Evolutionary conservation across 2,888 invertebrate species (phyloP).

Genomic region (Drosophila quasianomalipes): DNA sequence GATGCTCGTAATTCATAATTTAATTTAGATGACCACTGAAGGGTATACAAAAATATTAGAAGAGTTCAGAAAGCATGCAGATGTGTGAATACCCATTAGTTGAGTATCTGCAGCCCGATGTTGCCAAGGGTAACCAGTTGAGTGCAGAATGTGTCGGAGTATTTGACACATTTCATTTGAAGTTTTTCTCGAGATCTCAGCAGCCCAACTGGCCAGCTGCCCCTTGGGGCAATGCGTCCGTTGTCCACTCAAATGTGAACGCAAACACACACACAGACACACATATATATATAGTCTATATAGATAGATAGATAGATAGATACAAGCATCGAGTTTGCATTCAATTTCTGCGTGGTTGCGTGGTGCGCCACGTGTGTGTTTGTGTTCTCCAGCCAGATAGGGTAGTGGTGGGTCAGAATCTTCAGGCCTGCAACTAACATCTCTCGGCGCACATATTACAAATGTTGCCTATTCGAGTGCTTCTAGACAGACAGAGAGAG

Average conservation of each 20-base stretch:
- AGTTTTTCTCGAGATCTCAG: slow-evolving; percentile 37
- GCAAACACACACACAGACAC: slow-evolving; percentile 16
- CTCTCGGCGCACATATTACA: slow-evolving; percentile 56
- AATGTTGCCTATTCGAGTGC: slow-evolving; percentile 59
- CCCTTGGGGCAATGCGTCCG: slow-evolving; percentile 23
- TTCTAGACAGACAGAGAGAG: slow-evolving; percentile 13
- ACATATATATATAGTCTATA: slow-evolving; percentile 15
- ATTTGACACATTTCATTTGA: slow-evolving; percentile 75
- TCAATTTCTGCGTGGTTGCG: slow-evolving; percentile 21
- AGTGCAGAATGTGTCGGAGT: slow-evolving; percentile 56
- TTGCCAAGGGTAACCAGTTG: slow-evolving; percentile 26
- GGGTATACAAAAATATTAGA: not conserved
- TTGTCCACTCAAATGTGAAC: slow-evolving; percentile 63
- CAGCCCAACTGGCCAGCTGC: slow-evolving; percentile 5
- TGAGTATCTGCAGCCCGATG: slow-evolving; percentile 4
- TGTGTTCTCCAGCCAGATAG: not conserved
- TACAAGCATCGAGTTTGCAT: slow-evolving; percentile 36
- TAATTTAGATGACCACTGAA: not conserved
- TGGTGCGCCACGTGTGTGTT: slow-evolving; percentile 42
- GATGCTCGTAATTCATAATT: not conserved
- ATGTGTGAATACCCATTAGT: slow-evolving; percentile 12
- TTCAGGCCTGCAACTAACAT: slow-evolving; percentile 18
- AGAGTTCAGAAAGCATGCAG: slow-evolving; percentile 10
- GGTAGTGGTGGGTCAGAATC: slow-evolving; percentile 6
- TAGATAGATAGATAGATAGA: not conserved